A percentile compares a stretch with the other conserved stretches of the same genome.
phyloP scores from a whole-genome alignment of 2,113 vertebrate genomes.

The Phaethon lepturus region DNA sequence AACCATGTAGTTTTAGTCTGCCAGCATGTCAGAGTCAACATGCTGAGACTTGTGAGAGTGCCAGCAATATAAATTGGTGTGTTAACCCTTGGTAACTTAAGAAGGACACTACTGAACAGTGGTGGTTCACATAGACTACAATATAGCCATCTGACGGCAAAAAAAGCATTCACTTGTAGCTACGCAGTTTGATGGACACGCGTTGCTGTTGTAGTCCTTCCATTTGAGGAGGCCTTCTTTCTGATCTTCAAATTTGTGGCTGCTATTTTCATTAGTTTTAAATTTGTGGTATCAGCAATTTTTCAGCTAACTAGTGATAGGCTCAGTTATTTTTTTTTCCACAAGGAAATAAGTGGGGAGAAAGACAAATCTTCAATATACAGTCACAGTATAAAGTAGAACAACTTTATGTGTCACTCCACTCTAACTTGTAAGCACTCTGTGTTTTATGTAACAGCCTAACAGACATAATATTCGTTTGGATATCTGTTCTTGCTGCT shows the following conservation, averaged over 20 bases:
- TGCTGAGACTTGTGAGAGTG: not conserved
- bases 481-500: not conserved
- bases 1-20: not conserved
- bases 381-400: not conserved
- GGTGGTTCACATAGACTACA: not conserved
- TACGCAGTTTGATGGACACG: not conserved
- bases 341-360: not conserved
- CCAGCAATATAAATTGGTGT: not conserved
- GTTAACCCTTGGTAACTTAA: not conserved
- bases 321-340: not conserved
- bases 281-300: not conserved
- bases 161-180: not conserved
- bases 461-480: not conserved
- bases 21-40: too few species aligned
- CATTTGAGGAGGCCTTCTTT: not conserved
- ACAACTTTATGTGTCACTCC: not conserved
- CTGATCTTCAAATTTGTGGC: not conserved
- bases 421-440: not conserved
- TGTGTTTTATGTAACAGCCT: not conserved
- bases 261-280: not conserved
- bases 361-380: not conserved
- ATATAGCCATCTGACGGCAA: too few species aligned
- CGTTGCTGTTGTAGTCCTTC: rapidly evolving
- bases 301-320: not conserved
- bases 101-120: not conserved